Evolutionary conservation across 2,888 invertebrate species (phyloP).

Genomic region (Athripsodes cinereus): DNA sequence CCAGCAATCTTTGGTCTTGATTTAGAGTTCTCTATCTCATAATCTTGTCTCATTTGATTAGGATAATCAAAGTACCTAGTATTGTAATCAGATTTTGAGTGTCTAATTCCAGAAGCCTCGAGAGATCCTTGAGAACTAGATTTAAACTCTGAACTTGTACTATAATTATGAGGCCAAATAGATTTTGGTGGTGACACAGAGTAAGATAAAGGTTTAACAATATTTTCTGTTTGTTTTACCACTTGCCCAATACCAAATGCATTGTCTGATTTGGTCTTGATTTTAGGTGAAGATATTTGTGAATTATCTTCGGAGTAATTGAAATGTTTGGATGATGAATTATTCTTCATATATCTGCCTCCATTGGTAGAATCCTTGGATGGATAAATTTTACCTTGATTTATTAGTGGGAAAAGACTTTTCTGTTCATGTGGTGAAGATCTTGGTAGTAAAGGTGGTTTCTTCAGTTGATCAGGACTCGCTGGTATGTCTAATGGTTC

Average conservation of each 20-base stretch:
- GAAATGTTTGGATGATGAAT: constrained; percentile 18
- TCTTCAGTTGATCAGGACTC: constrained; percentile 34
- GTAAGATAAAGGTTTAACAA: constrained; percentile 33
- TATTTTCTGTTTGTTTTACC: constrained; percentile 10
- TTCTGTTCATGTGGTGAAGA: constrained; percentile 31
- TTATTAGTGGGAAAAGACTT: constrained; percentile 24
- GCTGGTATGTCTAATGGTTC: constrained; percentile 50
- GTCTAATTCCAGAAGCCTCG: constrained; percentile 15
- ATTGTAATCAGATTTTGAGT: constrained; percentile 24
- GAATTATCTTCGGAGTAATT: constrained; percentile 20
- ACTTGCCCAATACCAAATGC: constrained; percentile 12
- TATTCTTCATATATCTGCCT: constrained; percentile 24
- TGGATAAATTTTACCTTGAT: constrained; percentile 26
- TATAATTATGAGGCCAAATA: constrained; percentile 42
- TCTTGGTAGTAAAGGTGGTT: constrained; percentile 28
- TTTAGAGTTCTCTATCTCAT: constrained; percentile 24
- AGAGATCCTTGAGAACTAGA: constrained; percentile 25
- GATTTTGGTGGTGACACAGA: constrained; percentile 43
- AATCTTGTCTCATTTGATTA: constrained; percentile 18
- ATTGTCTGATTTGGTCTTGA: constrained; percentile 22
- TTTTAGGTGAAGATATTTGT: constrained; percentile 30
- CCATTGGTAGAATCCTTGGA: constrained; percentile 22
- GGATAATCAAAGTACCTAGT: constrained; percentile 22
- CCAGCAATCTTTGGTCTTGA: constrained; percentile 43
- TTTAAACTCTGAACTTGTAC: constrained; percentile 28